These are phyloP conservation scores for Stenolophus ochropezus DNA, from an alignment of 2,888 invertebrate species.

Conservation along the genomic window DNA sequence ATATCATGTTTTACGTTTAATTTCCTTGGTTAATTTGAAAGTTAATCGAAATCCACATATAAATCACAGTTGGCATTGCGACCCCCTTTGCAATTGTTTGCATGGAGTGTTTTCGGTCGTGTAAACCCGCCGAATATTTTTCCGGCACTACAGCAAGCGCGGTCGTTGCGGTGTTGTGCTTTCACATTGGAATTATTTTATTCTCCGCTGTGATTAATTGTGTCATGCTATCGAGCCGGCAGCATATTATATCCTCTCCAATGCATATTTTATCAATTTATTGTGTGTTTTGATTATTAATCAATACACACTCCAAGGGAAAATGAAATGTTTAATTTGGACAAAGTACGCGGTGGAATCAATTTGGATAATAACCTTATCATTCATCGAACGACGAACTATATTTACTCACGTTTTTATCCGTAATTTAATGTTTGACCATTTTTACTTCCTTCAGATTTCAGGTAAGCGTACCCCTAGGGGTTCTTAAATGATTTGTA, in stretches of 20 bases:
- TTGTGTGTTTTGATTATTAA: neutral
- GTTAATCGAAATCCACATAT: too few relatives aligned
- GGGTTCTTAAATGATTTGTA: too few relatives aligned
- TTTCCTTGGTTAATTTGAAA: too few relatives aligned
- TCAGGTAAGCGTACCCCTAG: too few relatives aligned
- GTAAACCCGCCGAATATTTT: neutral
- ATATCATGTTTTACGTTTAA: too few relatives aligned
- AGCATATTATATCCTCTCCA: neutral
- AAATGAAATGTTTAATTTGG: neutral
- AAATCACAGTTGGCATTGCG: neutral
- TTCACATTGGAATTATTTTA: neutral
- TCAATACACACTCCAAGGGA: neutral
- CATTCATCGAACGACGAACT: too few relatives aligned
- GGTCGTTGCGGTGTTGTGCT: neutral
- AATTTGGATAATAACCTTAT: too few relatives aligned
- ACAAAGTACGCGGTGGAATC: too few relatives aligned
- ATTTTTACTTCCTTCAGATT: too few relatives aligned
- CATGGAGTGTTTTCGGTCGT: neutral
- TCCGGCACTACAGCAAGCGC: neutral
- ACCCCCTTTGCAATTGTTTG: neutral
- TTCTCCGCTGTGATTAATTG: conserved; percentile 12
- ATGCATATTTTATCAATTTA: conserved; percentile 9
- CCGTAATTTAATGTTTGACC: too few relatives aligned
- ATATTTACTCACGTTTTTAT: too few relatives aligned
- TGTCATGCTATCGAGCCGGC: neutral